A percentile compares a stretch with the other conserved stretches of the same genome.
phyloP scores from a whole-genome alignment of 1,140 invertebrate species.

The Paramacrobiotus metropolitanus region DNA sequence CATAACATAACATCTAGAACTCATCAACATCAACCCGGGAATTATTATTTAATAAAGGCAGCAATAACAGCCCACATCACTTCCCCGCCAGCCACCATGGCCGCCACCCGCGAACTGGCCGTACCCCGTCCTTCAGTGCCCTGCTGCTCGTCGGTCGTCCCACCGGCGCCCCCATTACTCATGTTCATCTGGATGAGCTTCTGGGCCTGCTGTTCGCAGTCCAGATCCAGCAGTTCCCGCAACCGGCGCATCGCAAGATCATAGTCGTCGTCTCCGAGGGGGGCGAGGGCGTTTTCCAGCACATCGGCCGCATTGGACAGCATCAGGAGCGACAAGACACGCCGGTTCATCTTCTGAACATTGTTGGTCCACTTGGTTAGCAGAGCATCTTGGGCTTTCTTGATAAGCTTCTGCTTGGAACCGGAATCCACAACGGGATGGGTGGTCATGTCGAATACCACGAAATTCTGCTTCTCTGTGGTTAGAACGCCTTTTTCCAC shows the following conservation, averaged over 20 bases:
- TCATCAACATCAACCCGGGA: too few relatives aligned
- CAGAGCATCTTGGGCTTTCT: slow-evolving; percentile 95
- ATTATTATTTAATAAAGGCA: slow-evolving; percentile 87
- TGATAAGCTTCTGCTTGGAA: slow-evolving; percentile 86
- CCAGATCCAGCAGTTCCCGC: slow-evolving; percentile 74
- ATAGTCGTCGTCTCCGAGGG: slow-evolving; percentile 87
- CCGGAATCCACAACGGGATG: slow-evolving; percentile 89
- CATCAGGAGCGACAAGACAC: slow-evolving; percentile 71
- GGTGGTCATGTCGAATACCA: slow-evolving; percentile 99
- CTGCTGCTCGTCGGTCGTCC: slow-evolving; percentile 14
- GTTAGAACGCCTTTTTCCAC: slow-evolving; percentile 99
- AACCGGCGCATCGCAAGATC: slow-evolving; percentile 92
- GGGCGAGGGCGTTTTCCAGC: slow-evolving; percentile 96
- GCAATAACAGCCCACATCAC: slow-evolving; percentile 96
- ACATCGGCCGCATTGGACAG: slow-evolving; percentile 94
- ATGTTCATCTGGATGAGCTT: slow-evolving; percentile 41
- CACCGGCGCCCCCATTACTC: slow-evolving; percentile 11
- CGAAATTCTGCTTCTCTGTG: slow-evolving; percentile 98
- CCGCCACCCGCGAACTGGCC: slow-evolving; percentile 14
- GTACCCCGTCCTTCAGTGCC: too few relatives aligned
- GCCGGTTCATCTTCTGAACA: slow-evolving; percentile 83
- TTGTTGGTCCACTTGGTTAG: slow-evolving; percentile 89
- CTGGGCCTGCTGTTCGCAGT: slow-evolving; percentile 74
- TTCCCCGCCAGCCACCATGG: slow-evolving; percentile 27
- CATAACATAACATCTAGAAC: too few relatives aligned